phyloP scores from a whole-genome alignment of 2,113 vertebrate species.

The Elgaria multicarinata region DNA sequence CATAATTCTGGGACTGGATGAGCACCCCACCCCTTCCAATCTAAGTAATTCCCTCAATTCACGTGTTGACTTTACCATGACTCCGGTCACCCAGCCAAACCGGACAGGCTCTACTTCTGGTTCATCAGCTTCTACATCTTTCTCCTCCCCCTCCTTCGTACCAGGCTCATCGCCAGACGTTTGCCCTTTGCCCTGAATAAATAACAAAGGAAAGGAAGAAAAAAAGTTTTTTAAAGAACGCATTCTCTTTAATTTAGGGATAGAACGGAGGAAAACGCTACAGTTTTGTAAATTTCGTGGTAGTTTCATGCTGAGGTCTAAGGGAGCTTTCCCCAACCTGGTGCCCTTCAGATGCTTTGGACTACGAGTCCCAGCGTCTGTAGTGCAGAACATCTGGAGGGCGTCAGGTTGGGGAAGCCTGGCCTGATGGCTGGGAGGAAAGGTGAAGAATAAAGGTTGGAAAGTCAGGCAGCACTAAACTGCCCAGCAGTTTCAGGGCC shows the following conservation, averaged over 20 bases:
- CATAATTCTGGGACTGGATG: no score
- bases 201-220: neutral
- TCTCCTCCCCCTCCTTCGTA: neutral
- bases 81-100: slow-evolving; percentile 78
- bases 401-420: no score
- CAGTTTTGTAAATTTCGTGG: neutral
- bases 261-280: neutral
- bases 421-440: neutral
- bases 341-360: no score
- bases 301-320: neutral
- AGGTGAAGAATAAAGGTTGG: neutral
- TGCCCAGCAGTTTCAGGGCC: neutral
- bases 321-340: no score
- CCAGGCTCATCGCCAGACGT: neutral
- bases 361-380: no score
- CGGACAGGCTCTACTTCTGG: slow-evolving; percentile 41
- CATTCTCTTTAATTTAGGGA: no score
- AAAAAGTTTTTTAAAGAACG: no score
- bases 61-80: slow-evolving; percentile 67
- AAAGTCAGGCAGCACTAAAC: neutral
- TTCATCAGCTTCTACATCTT: slow-evolving; percentile 1
- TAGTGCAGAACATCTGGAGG: no score
- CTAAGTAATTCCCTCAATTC: neutral
- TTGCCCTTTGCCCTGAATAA: slow-evolving; percentile 23
- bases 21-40: neutral